Evolutionary conservation across 2,113 vertebrate genomes (phyloP), one percentile per base, ranked within the genome.

Genomic region (Nettapus auritus): DNA sequence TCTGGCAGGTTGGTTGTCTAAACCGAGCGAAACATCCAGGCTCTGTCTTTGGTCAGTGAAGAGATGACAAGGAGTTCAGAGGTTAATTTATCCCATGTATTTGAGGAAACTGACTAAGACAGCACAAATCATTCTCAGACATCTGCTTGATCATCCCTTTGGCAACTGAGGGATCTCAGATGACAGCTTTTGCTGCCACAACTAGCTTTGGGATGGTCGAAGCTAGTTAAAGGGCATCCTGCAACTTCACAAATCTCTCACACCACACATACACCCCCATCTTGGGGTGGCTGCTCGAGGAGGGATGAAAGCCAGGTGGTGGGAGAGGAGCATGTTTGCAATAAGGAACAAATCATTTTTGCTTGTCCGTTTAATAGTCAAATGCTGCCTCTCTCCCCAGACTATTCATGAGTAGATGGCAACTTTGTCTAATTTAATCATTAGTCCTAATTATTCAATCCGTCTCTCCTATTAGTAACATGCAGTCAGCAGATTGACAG

Each of bases 381-480:
- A 92, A 78, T 4, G 9, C 82, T 64, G 64, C 42, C 48, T 90
- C 63, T 86, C 88, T 83, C 73, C 64, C 31, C 44, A 93, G 94
- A 95, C 67, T 74, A 33, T 77, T 96, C 66, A 63, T n/a, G 69
- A 96, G 78, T 25, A 93, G 73, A 84, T 86, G 88, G 95, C 88
- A 96, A 93, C 77, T 92, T 92, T 93, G 82, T 67, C 75, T 89
- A 94, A 88, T 92, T 86, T 90, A 96, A 74, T 92, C 83, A 93
- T 96, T 96, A 89, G 63, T 82, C 89, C 78, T 92, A 95, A 96
- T 96, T 96, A 95, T 96, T 96, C 84, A 59, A 68, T 92, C 86
- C 82, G 80, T 85, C 90, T 84, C 81, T 90, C 90, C 93, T 92
- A 95, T 96, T 93, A 95, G 94, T 93, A 96, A 95, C 84, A 36